A percentile compares a stretch with the other conserved stretches of the same genome.
These are phyloP conservation scores for Urechis unicinctus DNA, from an alignment of 2,888 invertebrate genomes.

Conservation along the genomic window DNA sequence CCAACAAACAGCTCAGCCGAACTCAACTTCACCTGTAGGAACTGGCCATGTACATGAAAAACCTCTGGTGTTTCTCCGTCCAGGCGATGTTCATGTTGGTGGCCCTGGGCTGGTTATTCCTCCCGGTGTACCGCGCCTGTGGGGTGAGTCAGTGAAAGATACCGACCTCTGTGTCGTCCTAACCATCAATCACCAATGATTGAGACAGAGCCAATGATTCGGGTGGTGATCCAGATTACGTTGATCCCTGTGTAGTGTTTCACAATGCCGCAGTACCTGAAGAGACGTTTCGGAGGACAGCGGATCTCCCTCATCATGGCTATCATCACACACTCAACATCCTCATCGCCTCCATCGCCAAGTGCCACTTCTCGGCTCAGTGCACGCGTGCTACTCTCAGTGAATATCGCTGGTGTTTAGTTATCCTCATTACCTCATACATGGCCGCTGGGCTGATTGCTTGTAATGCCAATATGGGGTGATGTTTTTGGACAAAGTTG, in stretches of 20 bases:
- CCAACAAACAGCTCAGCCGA: no score
- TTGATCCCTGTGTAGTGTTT: conserved; percentile 25
- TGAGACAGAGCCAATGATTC: no score
- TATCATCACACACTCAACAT: conserved; percentile 28
- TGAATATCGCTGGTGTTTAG: no score
- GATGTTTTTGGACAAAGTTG: no score
- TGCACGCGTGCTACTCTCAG: no score
- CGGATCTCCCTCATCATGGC: conserved; percentile 31
- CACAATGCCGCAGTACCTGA: conserved; percentile 38
- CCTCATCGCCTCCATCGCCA: conserved; percentile 22
- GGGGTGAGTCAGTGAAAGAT: conserved; percentile 32
- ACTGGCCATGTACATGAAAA: no score
- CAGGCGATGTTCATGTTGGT: conserved; percentile 50
- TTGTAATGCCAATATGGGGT: no score
- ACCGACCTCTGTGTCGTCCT: not conserved
- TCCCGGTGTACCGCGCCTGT: conserved; percentile 51
- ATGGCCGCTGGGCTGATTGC: no score
- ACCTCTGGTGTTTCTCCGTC: not conserved
- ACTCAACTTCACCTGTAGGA: no score
- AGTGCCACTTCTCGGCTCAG: no score
- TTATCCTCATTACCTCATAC: no score
- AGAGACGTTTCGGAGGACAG: conserved; percentile 32
- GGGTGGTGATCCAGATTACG: not conserved
- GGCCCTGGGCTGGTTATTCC: conserved; percentile 51
- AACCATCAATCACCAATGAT: not conserved